These are phyloP conservation scores for Entomobrya multifasciata DNA, from an alignment of 2,888 invertebrate species.

Conservation along the genomic window DNA sequence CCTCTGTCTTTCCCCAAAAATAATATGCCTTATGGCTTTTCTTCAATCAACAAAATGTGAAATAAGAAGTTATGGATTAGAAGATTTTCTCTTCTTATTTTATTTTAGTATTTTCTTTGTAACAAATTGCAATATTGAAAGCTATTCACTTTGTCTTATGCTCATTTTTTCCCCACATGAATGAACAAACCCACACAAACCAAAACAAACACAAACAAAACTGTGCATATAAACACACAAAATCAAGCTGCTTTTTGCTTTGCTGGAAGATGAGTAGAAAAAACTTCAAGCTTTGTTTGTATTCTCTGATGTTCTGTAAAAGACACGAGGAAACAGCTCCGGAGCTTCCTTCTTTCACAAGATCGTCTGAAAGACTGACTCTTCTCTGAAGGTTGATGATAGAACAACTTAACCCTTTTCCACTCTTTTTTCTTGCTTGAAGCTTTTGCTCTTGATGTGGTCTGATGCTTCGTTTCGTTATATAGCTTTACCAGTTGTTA, in stretches of 20 bases:
- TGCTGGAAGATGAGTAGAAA: too few species aligned
- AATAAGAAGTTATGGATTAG: too few species aligned
- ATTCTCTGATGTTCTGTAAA: not conserved
- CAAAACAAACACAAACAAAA: too few species aligned
- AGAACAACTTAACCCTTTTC: constrained; percentile 34
- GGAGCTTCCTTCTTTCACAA: constrained; percentile 46
- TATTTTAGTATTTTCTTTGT: too few species aligned
- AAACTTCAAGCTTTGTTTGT: too few species aligned
- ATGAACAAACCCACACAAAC: not conserved
- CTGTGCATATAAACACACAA: too few species aligned
- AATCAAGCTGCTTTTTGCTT: too few species aligned
- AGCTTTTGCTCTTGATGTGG: not conserved
- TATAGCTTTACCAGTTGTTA: not conserved
- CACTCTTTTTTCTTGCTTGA: too few species aligned
- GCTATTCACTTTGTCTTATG: not conserved
- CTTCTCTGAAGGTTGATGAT: not conserved
- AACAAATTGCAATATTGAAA: too few species aligned
- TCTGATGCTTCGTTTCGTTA: not conserved
- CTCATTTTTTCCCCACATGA: not conserved
- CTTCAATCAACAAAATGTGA: constrained; percentile 32
- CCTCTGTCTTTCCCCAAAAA: not conserved
- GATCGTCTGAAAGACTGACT: constrained; percentile 54
- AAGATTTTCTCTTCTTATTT: too few species aligned
- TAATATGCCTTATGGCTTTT: constrained; percentile 14
- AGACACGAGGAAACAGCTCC: constrained; percentile 8